phyloP scores from a whole-genome alignment of 2,888 invertebrate species.

The Epistrophe eligans region DNA sequence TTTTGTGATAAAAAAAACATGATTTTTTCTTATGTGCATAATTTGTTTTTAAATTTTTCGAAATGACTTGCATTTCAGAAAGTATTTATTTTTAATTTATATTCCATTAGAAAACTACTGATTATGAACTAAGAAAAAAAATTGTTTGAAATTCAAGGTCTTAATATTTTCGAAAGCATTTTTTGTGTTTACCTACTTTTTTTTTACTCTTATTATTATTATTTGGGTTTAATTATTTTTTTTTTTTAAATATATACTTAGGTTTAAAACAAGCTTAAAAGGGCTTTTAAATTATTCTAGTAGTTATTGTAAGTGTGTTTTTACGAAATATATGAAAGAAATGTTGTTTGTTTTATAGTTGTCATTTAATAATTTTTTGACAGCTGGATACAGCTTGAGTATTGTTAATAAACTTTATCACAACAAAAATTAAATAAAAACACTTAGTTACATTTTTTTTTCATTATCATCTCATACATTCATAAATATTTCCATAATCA shows the following conservation, averaged over 20 bases:
- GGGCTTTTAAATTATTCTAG: background rate
- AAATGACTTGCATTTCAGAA: slow-evolving; percentile 27
- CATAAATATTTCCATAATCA: slow-evolving; percentile 18
- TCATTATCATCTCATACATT: slow-evolving; percentile 19
- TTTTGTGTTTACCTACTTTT: background rate
- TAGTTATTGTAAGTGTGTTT: background rate
- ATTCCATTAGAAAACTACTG: background rate
- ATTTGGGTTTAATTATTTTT: slow-evolving; percentile 3
- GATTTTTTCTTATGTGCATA: slow-evolving; percentile 5
- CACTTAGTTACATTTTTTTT: background rate
- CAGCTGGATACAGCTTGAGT: background rate
- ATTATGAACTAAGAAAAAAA: slow-evolving; percentile 13
- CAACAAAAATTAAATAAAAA: background rate
- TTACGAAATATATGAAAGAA: background rate
- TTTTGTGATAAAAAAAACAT: slow-evolving; percentile 57
- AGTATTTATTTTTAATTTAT: slow-evolving; percentile 44
- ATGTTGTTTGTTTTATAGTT: background rate
- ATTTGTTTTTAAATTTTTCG: background rate
- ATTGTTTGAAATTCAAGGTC: background rate
- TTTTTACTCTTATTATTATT: background rate
- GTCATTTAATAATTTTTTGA: background rate
- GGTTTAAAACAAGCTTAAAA: background rate
- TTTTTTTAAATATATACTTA: background rate
- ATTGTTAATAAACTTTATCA: background rate
- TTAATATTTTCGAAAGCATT: background rate